These are phyloP conservation scores for Apolygus lucorum DNA, from an alignment of 1,140 invertebrate species.

Conservation along the genomic window DNA sequence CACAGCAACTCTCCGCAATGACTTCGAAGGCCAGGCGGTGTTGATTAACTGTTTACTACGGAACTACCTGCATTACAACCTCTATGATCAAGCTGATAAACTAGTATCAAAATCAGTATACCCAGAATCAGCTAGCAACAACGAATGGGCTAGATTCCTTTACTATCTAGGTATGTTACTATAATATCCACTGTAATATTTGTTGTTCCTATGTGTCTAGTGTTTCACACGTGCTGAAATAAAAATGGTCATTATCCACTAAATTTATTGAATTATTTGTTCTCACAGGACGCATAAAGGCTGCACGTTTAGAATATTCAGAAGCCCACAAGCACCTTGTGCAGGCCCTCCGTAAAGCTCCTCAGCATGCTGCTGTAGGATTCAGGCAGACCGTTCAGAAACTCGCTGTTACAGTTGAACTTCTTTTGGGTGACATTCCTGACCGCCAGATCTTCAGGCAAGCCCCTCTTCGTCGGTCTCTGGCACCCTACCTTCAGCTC, in stretches of 20 bases:
- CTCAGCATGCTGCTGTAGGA: slow-evolving; percentile 93
- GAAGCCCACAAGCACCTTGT: slow-evolving; percentile 92
- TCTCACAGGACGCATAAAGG: slow-evolving; percentile 68
- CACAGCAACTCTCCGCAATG: slow-evolving; percentile 89
- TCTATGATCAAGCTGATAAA: slow-evolving; percentile 94
- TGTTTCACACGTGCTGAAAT: not conserved
- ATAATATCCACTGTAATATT: no score
- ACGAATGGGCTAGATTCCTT: slow-evolving; percentile 95
- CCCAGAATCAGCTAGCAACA: slow-evolving; percentile 94
- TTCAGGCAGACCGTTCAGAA: slow-evolving; percentile 98
- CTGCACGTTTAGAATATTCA: slow-evolving; percentile 93
- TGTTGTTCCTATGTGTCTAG: not conserved
- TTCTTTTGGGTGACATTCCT: slow-evolving; percentile 94
- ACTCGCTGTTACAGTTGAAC: slow-evolving; percentile 88
- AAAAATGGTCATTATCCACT: no score
- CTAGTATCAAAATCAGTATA: slow-evolving; percentile 93
- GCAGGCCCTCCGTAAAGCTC: slow-evolving; percentile 90
- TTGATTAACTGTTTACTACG: slow-evolving; percentile 90
- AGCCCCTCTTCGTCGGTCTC: slow-evolving; percentile 69
- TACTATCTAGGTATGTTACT: slow-evolving; percentile 87
- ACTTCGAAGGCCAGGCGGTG: slow-evolving; percentile 94
- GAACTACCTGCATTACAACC: slow-evolving; percentile 90
- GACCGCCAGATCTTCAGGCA: slow-evolving; percentile 82
- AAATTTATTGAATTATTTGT: no score
- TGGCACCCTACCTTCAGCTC: slow-evolving; percentile 93